A percentile compares a stretch with the other conserved stretches of the same genome.
Conservation (phyloP, 2,797 vertebrate genomes). For the Falco concolor region DNA sequence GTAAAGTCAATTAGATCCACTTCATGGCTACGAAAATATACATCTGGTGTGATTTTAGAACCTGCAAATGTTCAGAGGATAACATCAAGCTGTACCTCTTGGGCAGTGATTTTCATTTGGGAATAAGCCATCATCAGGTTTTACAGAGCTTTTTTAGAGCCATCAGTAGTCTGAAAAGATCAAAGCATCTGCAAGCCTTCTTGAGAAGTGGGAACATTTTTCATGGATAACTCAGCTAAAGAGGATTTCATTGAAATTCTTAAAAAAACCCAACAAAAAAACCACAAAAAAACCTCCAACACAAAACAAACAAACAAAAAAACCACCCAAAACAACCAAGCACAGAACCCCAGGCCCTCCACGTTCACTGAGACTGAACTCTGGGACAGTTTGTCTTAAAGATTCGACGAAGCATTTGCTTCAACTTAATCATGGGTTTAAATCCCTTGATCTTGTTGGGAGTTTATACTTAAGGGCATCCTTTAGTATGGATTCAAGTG, state of each 20-base stretch:
- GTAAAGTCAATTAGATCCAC: slow-evolving; percentile 13
- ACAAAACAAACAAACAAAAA: too few species aligned
- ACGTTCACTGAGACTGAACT: background rate
- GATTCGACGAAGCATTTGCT: background rate
- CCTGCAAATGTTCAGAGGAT: background rate
- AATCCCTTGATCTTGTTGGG: background rate
- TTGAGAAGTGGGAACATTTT: background rate
- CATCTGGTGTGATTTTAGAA: background rate
- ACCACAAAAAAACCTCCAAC: background rate
- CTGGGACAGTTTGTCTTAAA: background rate
- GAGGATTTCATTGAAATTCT: background rate
- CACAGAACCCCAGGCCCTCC: background rate
- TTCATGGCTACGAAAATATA: background rate
- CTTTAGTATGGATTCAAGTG: background rate
- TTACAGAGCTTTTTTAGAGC: background rate
- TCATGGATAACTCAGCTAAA: background rate
- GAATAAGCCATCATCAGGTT: background rate
- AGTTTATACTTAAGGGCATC: background rate
- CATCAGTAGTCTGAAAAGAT: background rate
- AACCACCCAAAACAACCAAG: background rate
- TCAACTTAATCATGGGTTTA: background rate
- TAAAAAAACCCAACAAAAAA: background rate
- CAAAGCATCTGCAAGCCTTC: slow-evolving; percentile 2
- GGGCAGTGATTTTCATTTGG: background rate
- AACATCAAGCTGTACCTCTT: background rate